Conservation (phyloP, 2,888 invertebrate species). For the Furcula furcula region DNA sequence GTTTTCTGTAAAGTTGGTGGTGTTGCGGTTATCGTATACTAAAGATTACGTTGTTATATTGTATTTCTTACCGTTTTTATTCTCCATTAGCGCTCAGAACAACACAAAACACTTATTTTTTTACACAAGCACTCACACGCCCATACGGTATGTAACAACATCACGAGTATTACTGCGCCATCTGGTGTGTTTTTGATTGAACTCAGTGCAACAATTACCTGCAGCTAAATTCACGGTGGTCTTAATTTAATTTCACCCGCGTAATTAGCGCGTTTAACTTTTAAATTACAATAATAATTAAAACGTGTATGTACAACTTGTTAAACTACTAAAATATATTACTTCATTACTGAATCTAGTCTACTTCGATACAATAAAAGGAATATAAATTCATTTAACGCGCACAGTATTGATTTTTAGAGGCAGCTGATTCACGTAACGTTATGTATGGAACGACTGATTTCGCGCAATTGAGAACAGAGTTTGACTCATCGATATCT, state of each 20-base stretch:
- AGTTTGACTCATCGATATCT: conserved; percentile 66
- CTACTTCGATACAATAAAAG: conserved; percentile 11
- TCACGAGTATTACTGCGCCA: conserved; percentile 78
- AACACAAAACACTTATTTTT: conserved; percentile 77
- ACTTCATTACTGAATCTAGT: conserved; percentile 8
- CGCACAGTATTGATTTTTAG: conserved; percentile 69
- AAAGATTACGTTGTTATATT: conserved; percentile 36
- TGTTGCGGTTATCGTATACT: conserved; percentile 34
- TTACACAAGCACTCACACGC: conserved; percentile 80
- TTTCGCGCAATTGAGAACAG: conserved; percentile 55
- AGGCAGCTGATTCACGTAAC: conserved; percentile 66
- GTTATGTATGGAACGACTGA: conserved; percentile 27
- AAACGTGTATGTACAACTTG: conserved; percentile 21
- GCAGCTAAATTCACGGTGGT: conserved; percentile 55
- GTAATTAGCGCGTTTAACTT: conserved; percentile 35
- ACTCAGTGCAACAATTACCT: conserved; percentile 48
- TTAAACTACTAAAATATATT: conserved; percentile 8
- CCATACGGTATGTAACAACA: conserved; percentile 77
- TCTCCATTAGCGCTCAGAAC: conserved; percentile 63
- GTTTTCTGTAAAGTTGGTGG: conserved; percentile 55
- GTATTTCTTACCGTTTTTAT: conserved; percentile 66
- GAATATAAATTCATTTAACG: conserved; percentile 27
- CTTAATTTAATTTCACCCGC: conserved; percentile 56
- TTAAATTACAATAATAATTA: conserved; percentile 33
- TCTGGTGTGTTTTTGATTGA: conserved; percentile 56